Evolutionary conservation across 1,140 invertebrate genomes (phyloP), one percentile per base, ranked within the genome.

Genomic region (Leptinotarsa undecemlineata): DNA sequence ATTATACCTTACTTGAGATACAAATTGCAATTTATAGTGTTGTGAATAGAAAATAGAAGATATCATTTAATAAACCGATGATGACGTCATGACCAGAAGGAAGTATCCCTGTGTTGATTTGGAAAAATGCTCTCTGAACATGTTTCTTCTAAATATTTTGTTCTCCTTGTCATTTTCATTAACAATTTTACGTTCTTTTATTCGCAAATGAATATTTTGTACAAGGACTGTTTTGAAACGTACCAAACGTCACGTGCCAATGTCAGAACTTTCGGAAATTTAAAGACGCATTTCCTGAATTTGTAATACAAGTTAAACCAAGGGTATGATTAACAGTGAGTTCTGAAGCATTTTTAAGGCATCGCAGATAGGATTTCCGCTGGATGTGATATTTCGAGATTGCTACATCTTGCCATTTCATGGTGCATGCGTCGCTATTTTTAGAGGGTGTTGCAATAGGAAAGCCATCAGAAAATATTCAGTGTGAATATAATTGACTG

Each of bases 291-390:
- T 57, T 57, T 57, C 51, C 51, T 57, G 51, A 57, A 57, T 57
- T 57, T 57, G 51, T 57, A 57, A 57, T 57, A 57, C 51, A 57
- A 57, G 51, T 57, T 57, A 57, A 57, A 57, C 51, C 51, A 57
- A 57, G 51, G 51, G 51, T 57, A 57, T 57, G 51, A 57, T 57
- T n/a, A 57, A 4, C 51, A 57, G 17, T 14, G 51, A 57, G n/a
- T 17, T 57, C 51, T 15, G 51, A 57, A 19, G 51, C 11, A 57
- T 15, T 57, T 57, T 57, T 57, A 57, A 57, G 3, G 51, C 51
- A 15, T 15, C 51, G 51, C 51, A 57, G 51, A 57, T 57, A 57
- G n/a, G 15, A 57, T 57, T 57, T 57, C 51, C n/a, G 51, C 51
- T 57, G 51, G 51, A 57, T 17, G 17, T 57, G 51, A 57, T 57